Evolutionary conservation across 2,113 vertebrate genomes (phyloP).

Genomic region (Rissa tridactyla): DNA sequence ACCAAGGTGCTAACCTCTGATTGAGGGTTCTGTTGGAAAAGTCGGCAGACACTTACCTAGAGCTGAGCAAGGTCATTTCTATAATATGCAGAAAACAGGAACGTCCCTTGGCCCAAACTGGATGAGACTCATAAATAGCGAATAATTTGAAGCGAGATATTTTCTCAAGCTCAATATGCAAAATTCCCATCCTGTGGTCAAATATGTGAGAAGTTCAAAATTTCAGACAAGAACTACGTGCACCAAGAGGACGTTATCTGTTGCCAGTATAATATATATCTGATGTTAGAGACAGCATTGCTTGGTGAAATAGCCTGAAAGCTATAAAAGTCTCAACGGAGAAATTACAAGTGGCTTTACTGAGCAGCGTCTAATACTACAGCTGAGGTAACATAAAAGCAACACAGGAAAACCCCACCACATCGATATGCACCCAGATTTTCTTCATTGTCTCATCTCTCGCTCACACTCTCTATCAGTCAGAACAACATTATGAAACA

Average conservation of each 20-base stretch:
- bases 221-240: not conserved
- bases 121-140: not conserved
- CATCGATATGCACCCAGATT: fast-evolving
- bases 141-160: not conserved
- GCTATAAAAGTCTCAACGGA: not conserved
- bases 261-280: not conserved
- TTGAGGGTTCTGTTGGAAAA: not conserved
- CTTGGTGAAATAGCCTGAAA: not conserved
- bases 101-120: not conserved
- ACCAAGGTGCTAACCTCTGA: not conserved
- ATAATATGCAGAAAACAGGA: not conserved
- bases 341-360: slow-evolving; percentile 1
- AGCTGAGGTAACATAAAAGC: not conserved
- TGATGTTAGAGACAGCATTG: not conserved
- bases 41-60: not conserved
- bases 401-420: not conserved
- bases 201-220: not conserved
- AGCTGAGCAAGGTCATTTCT: not conserved
- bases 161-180: not conserved
- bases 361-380: not conserved
- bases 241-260: not conserved
- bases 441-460: not conserved
- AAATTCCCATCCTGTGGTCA: not conserved
- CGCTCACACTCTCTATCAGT: fast-evolving
- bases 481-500: not conserved